Base-by-base conservation (phyloP, 1,140 invertebrate species). In the Trichonephila clavata region DNA sequence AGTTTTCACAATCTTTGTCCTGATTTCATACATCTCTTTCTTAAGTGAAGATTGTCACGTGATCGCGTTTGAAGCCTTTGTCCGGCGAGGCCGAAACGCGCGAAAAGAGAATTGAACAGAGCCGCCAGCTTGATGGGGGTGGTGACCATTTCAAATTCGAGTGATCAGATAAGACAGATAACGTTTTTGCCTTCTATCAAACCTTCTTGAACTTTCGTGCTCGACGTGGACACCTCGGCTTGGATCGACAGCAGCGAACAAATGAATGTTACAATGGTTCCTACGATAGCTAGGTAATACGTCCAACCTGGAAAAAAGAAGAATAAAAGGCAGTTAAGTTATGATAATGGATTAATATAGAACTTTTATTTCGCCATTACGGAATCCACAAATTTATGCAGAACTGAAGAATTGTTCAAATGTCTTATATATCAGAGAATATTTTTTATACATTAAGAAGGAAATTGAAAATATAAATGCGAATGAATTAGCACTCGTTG, bases 151-250 rank as follows among this genome's bases (percentile, higher is more conserved):
- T 80, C 6, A 61, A 24, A 39, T 1, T 18, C 59, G 90, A 63
- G n/a, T 21, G 59, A 86, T 96, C 95, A 97, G 16, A 96, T 95
- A 68, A 97, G 95, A 95, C 97, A 97, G 94, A 97, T 97, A 63
- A 97, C 95, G 93, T 96, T 97, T 94, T 97, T 97, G 63, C 97
- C 97, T 95, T 97, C 97, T 94, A 97, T 96, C 92, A 97, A 96
- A 94, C 97, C 96, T 94, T 97, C 97, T 94, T 97, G 97, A 4
- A 97, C 97, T 95, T 97, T 97, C 94, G 97, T 97, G 94, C 97
- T 97, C 50, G 97, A 97, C 16, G 97, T 97, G 1, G 97, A 97
- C 94, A 96, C 96, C 94, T 97, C 97, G 0, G 97, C 97, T 91
- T 97, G 96, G 24, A 97, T 96, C 7, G 97, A 97, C 32, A 97